Percentiles rank a stretch among this genome's conserved stretches.
These are phyloP conservation scores for human DNA, from an alignment of 2,113 vertebrate genomes.

Conservation along the genomic window GRCh38 chr21:24576001-24576500, in stretches of 20 bases:
- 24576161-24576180: neutral
- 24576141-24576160: neutral
- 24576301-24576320: neutral
- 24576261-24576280: neutral
- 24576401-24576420: neutral
- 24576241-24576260: neutral
- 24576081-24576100: neutral
- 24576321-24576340: neutral
- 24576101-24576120: neutral
- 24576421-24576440: neutral
- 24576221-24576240: neutral
- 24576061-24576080: neutral
- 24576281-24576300: neutral
- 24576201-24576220: neutral
- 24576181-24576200: neutral
- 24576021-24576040: neutral
- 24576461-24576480: neutral
- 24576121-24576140: neutral
- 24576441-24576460: neutral
- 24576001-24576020: neutral
- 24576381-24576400: neutral
- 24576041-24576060: neutral
- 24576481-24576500: neutral
- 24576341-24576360: neutral
- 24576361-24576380: neutral